Conservation (phyloP, 2,888 invertebrate species). For the Drosophila pseudotalamancana region DNA sequence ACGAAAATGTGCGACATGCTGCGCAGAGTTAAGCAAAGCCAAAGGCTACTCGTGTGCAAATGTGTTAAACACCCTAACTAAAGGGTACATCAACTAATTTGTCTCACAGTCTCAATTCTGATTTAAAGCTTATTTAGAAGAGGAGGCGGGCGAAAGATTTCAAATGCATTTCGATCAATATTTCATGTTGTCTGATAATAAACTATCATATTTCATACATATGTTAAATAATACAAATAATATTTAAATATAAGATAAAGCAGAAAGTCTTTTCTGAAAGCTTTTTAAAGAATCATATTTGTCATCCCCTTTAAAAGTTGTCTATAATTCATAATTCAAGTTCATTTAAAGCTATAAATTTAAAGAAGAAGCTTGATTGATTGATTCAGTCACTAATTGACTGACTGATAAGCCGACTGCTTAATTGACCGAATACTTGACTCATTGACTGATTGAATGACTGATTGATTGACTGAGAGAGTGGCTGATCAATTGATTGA, state of each 20-base stretch:
- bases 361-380: background rate
- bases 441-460: background rate
- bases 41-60: conserved; percentile 11
- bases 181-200: too few relatives aligned
- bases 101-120: background rate
- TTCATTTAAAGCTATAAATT: too few relatives aligned
- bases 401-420: background rate
- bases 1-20: conserved; percentile 63
- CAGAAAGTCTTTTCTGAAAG: too few relatives aligned
- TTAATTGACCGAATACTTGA: background rate
- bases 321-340: too few relatives aligned
- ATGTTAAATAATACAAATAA: too few relatives aligned
- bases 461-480: background rate
- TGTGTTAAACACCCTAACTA: conserved; percentile 30
- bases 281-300: too few relatives aligned
- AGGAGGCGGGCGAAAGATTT: too few relatives aligned
- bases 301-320: too few relatives aligned
- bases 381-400: background rate
- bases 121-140: too few relatives aligned
- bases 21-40: conserved; percentile 40
- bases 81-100: background rate
- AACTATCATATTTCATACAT: too few relatives aligned
- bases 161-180: too few relatives aligned
- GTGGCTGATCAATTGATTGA: background rate
- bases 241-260: too few relatives aligned